These are phyloP conservation scores for Perca fluviatilis DNA, from an alignment of 2,113 vertebrate species.

Conservation along the genomic window DNA sequence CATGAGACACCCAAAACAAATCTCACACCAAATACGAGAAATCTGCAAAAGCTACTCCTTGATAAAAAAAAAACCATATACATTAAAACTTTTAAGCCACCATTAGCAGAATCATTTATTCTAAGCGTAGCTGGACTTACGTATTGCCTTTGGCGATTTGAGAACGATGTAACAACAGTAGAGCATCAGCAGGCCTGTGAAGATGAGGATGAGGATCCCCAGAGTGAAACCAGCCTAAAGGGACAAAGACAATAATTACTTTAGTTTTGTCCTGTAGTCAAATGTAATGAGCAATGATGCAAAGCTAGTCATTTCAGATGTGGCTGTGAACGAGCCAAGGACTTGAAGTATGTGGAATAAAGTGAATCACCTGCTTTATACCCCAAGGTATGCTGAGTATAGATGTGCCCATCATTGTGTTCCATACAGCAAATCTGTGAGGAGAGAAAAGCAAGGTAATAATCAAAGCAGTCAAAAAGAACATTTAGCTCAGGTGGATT, in stretches of 20 bases:
- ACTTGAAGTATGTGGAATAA: not conserved
- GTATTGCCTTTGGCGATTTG: constrained; percentile 90
- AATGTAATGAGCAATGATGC: not conserved
- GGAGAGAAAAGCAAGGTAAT: constrained; percentile 32
- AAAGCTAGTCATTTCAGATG: not conserved
- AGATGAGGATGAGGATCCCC: constrained; percentile 89
- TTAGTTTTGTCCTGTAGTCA: not conserved
- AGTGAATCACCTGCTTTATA: constrained; percentile 92
- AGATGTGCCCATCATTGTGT: constrained; percentile 99
- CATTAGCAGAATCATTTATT: not conserved
- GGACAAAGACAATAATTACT: constrained; percentile 30
- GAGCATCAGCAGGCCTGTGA: constrained; percentile 92
- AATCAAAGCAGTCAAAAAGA: constrained; percentile 1
- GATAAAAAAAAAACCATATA: too few relatives aligned
- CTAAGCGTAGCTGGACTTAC: constrained; percentile 83
- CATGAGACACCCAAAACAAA: not conserved
- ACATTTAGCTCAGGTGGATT: not conserved
- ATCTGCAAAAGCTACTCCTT: not conserved
- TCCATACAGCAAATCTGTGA: constrained; percentile 97
- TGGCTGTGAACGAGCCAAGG: not conserved
- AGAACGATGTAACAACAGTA: constrained; percentile 96
- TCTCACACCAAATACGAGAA: not conserved
- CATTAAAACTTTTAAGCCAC: not conserved
- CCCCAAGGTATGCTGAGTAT: constrained; percentile 99
- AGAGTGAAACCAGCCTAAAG: constrained; percentile 94